Evolutionary conservation across 2,113 vertebrate species (phyloP).

Genomic region (Proterorhinus semilunaris): DNA sequence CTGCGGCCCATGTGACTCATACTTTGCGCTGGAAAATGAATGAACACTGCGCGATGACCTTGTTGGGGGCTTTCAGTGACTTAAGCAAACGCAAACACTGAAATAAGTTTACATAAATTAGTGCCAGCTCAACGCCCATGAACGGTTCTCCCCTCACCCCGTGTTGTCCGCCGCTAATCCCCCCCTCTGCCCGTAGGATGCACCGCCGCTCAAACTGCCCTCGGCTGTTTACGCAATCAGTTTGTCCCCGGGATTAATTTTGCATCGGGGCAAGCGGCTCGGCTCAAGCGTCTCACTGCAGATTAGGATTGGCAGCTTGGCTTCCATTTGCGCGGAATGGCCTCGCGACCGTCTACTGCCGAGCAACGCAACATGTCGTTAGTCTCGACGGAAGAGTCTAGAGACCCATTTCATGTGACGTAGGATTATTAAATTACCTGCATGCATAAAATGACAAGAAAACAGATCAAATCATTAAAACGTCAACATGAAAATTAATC

Average conservation of each 20-base stretch:
- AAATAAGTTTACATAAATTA: background rate
- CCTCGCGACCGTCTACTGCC: background rate
- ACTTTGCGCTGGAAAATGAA: background rate
- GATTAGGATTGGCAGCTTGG: conserved; percentile 30
- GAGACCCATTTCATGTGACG: no score
- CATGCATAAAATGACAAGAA: no score
- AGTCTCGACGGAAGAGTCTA: no score
- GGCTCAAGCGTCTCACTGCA: conserved; percentile 30
- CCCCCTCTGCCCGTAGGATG: background rate
- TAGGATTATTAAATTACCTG: no score
- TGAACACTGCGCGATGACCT: background rate
- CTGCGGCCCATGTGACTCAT: no score
- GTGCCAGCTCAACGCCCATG: background rate
- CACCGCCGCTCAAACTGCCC: conserved; percentile 21
- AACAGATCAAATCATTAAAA: no score
- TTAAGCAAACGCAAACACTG: background rate
- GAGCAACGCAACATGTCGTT: background rate
- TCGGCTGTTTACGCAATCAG: conserved; percentile 57
- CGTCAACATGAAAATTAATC: no score
- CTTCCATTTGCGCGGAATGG: conserved; percentile 11
- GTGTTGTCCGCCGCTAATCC: background rate
- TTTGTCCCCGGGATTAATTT: conserved; percentile 56
- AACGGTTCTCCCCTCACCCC: background rate
- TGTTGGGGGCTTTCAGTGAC: no score
- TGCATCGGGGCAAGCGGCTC: conserved; percentile 28